Percentiles rank a stretch among this genome's conserved stretches.
Evolutionary conservation across 2,113 vertebrate species (phyloP).

Genomic region (Lethenteron reissneri): DNA sequence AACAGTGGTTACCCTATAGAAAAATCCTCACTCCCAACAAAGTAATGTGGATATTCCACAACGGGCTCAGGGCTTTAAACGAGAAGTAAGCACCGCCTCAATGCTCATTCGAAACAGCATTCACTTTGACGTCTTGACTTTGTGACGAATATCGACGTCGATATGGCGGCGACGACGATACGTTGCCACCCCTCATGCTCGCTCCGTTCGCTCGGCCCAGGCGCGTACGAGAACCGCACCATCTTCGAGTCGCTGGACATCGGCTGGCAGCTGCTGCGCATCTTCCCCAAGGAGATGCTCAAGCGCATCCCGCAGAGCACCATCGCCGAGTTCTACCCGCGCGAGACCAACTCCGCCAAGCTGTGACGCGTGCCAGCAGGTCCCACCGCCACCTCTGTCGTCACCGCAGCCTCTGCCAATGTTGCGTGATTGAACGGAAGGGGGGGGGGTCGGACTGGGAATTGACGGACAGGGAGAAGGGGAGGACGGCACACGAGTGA

Average conservation of each 20-base stretch:
- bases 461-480: not conserved
- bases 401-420: too few relatives aligned
- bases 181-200: not conserved
- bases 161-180: too few relatives aligned
- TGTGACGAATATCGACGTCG: too few relatives aligned
- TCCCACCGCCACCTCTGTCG: too few relatives aligned
- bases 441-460: not conserved
- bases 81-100: too few relatives aligned
- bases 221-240: conserved; percentile 11
- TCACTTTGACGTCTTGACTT: too few relatives aligned
- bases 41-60: not conserved
- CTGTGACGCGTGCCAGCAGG: too few relatives aligned
- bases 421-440: not conserved
- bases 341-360: conserved; percentile 6
- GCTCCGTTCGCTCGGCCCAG: conserved; percentile 5
- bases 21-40: too few relatives aligned
- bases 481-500: not conserved
- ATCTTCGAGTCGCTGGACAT: conserved; percentile 12
- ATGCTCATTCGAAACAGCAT: too few relatives aligned
- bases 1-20: too few relatives aligned
- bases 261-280: conserved; percentile 12
- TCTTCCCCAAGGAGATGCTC: conserved; percentile 13
- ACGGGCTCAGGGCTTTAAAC: not conserved
- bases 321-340: conserved; percentile 12
- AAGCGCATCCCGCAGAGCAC: conserved; percentile 11